phyloP scores from a whole-genome alignment of 2,888 invertebrate species.

The Andrena hattorfiana region DNA sequence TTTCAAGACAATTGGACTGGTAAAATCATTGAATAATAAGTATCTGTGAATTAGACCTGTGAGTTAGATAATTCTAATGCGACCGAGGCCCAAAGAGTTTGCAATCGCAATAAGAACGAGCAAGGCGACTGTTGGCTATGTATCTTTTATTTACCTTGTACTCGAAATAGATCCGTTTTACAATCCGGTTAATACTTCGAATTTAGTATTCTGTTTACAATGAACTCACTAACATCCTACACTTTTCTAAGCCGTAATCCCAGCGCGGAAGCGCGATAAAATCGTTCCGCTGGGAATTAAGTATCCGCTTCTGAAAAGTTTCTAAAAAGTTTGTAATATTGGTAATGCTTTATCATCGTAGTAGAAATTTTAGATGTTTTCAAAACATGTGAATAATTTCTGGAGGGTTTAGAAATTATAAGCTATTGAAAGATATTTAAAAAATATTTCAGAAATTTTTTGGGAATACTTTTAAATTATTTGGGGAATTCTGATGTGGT shows the following conservation, averaged over 20 bases:
- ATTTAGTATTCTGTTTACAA: conserved; percentile 24
- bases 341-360: too few species aligned
- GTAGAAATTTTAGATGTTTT: too few species aligned
- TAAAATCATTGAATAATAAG: not conserved
- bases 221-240: not conserved
- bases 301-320: too few species aligned
- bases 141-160: conserved; percentile 42
- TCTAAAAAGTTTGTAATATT: too few species aligned
- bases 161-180: conserved; percentile 45
- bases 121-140: conserved; percentile 1
- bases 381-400: too few species aligned
- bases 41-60: not conserved
- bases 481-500: too few species aligned
- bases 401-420: too few species aligned
- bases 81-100: not conserved
- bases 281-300: not conserved
- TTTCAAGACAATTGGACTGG: too few species aligned
- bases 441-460: not conserved
- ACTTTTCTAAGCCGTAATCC: conserved; percentile 12
- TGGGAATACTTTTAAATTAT: too few species aligned
- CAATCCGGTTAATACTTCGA: conserved; percentile 34
- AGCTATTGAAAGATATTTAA: not conserved
- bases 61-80: not conserved
- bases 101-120: conserved; percentile 2
- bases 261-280: conserved; percentile 36